Evolutionary conservation across 2,888 invertebrate species (phyloP).

Genomic region (Drosophila algonquin): DNA sequence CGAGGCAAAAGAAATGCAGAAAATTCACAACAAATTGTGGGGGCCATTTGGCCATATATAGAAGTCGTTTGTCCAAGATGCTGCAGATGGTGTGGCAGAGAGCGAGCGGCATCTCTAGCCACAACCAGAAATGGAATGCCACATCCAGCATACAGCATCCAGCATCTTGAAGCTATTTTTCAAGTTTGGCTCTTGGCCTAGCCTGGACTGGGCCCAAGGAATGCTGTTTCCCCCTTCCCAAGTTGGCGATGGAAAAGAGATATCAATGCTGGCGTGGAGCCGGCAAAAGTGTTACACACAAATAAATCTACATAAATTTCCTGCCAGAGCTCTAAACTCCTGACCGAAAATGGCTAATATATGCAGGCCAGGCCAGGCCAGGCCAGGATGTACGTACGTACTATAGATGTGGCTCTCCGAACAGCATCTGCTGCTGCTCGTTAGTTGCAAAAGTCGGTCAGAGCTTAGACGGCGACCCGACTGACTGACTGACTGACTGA

Average conservation of each 20-base stretch:
- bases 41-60: constrained; percentile 68
- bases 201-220: constrained; percentile 52
- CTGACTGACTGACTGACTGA: background rate
- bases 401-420: background rate
- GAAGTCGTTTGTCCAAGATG: constrained; percentile 25
- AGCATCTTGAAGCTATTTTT: constrained; percentile 57
- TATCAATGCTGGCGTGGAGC: constrained; percentile 43
- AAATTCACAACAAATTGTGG: constrained; percentile 55
- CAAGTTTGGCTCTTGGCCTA: constrained; percentile 53
- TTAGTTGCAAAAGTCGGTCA: constrained; percentile 21
- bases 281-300: constrained; percentile 69
- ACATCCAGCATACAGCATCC: constrained; percentile 20
- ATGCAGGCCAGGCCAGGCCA: constrained; percentile 35
- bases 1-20: constrained; percentile 35
- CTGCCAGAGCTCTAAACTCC: constrained; percentile 34
- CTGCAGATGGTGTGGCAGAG: constrained; percentile 35
- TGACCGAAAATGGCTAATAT: constrained; percentile 34
- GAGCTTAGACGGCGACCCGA: background rate
- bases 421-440: background rate
- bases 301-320: constrained; percentile 68
- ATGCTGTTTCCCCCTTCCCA: constrained; percentile 54
- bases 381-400: constrained; percentile 20
- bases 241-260: constrained; percentile 43
- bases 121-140: constrained; percentile 39
- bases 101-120: constrained; percentile 14